phyloP scores from a whole-genome alignment of 2,797 vertebrate species.

The Peromyscus attwateri region DNA sequence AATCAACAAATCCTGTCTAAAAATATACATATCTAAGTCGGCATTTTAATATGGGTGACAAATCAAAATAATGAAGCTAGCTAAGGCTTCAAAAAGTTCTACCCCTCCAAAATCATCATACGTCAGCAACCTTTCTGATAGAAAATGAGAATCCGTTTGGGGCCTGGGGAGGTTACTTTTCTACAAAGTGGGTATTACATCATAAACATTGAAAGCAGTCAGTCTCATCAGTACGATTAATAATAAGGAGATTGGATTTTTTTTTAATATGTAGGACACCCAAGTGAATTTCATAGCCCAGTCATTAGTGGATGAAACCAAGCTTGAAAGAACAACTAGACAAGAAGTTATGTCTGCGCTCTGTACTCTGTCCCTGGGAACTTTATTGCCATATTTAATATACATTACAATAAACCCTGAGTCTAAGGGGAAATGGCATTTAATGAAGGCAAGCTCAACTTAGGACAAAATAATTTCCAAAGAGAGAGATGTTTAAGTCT shows the following conservation, averaged over 20 bases:
- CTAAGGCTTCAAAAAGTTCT: conserved; percentile 45
- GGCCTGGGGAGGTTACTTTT: neutral
- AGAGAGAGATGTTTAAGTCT: conserved; percentile 17
- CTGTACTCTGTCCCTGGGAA: conserved; percentile 19
- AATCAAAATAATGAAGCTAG: neutral
- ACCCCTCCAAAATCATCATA: conserved; percentile 16
- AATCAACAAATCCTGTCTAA: conserved; percentile 16
- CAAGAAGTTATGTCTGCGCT: conserved; percentile 46
- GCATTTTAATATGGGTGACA: neutral
- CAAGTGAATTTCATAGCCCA: conserved; percentile 41
- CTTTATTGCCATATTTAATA: conserved; percentile 54
- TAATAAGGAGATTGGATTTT: neutral
- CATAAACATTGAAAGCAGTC: neutral
- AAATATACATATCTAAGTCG: neutral
- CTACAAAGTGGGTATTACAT: neutral
- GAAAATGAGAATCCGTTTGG: conserved; percentile 14
- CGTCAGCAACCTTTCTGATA: conserved; percentile 13
- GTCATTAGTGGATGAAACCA: conserved; percentile 60
- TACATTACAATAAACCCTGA: conserved; percentile 22
- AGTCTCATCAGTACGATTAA: conserved; percentile 40
- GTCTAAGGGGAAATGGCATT: neutral
- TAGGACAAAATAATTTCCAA: conserved; percentile 15
- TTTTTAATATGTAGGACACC: neutral
- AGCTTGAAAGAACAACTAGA: conserved; percentile 71
- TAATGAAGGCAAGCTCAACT: neutral